Conservation (phyloP, 2,797 vertebrate genomes). For the Rhodeus uyekii region DNA sequence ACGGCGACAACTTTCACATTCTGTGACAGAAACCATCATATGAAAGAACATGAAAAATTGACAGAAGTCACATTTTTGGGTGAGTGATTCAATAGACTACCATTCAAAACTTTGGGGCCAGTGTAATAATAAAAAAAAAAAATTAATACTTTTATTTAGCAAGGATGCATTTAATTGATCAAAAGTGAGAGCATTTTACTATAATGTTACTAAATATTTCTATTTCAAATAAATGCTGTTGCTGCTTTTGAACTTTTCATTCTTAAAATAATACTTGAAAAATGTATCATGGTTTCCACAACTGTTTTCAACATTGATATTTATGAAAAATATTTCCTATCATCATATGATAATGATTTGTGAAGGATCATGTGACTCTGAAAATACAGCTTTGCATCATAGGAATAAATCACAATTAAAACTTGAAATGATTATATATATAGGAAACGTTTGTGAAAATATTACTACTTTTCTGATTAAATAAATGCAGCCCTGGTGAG, state of each 20-base stretch:
- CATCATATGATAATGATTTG: not conserved
- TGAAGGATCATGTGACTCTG: not conserved
- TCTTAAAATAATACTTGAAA: not conserved
- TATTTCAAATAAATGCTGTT: not conserved
- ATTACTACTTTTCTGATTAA: not conserved
- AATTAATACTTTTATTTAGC: not conserved
- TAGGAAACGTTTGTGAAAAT: not conserved
- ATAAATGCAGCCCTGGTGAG: not conserved
- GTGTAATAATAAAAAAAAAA: no score
- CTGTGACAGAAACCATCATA: not conserved
- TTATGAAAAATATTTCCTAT: not conserved
- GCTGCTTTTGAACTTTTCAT: not conserved
- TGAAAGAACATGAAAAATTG: not conserved
- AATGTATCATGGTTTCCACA: not conserved
- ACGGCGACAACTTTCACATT: not conserved
- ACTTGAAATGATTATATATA: not conserved
- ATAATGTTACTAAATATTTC: not conserved
- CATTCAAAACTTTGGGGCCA: not conserved
- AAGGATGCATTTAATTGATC: not conserved
- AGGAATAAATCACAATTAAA: not conserved
- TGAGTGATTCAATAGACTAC: not conserved
- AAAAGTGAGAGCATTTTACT: not conserved
- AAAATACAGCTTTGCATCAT: no score
- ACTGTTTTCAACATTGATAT: not conserved
- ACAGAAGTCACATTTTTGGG: fast-evolving